Evolutionary conservation across 2,888 invertebrate species (phyloP), one percentile per base, ranked within the genome.

Genomic region (Drosophila nigritarsus): DNA sequence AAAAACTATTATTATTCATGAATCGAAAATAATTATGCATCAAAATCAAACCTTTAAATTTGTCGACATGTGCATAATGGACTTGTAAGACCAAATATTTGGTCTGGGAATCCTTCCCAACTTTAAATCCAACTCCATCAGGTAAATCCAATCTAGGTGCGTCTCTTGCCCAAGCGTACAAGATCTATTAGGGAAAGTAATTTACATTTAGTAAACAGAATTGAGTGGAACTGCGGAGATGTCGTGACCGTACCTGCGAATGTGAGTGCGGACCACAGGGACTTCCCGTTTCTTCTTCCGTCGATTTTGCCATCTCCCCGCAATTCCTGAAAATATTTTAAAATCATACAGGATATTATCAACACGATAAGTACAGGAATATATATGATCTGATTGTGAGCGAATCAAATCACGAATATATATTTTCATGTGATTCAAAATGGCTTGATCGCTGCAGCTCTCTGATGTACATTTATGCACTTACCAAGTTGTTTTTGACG

Each of bases 111-210:
- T 95, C 95, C 64, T 95, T 95, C 9, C 99, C 99, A 54, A 99
- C 96, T 92, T 96, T 96, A 92, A 99, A 99, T 2, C 98, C 99
- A 11, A 99, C 98, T 73, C 96, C 97, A 58, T 96, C 93, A 0
- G 99, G 99, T 58, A 99, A 93, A 51, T 95, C 93, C 6, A 99
- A 94, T 62, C 95, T 95, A 0, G 98, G 98, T 0, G 99, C 98
- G 92, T 98, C 97, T 81, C 97, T 94, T 2, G 98, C 99, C 98
- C 98, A 99, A 0, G 98, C 98, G 92, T 98, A 99, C 13, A 99
- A 95, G 61, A 98, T 96, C 96, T 97, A 29, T 24, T 30, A 8
- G 20, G 20, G 15, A 48, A 13, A 29, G 6, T 42, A 30, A 13
- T 20, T 18, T 24, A 27, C 3, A 18, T 36, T 36, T 24, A 24